Conservation (phyloP, 2,113 vertebrate species). For the Cariama cristata region DNA sequence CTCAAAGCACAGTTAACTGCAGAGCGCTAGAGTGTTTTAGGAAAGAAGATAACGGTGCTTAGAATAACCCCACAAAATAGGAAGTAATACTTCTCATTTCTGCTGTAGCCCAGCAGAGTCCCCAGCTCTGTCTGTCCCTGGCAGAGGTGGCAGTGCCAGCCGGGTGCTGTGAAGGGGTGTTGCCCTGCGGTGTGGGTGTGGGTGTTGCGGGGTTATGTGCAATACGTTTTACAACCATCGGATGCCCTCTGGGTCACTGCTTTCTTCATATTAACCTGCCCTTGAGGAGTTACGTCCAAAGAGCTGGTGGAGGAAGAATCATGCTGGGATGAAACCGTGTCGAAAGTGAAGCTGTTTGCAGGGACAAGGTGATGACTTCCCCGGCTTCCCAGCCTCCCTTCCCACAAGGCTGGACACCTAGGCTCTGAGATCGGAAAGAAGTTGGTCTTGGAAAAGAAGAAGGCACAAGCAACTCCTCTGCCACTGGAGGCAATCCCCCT, state of each 20-base stretch:
- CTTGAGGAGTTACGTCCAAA: not conserved
- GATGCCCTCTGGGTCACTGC: not conserved
- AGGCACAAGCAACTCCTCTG: accelerated
- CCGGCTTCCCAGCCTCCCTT: not conserved
- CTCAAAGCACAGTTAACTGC: not conserved
- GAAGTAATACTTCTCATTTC: not conserved
- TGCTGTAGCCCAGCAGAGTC: not conserved
- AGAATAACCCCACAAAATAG: not conserved
- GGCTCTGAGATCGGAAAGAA: not conserved
- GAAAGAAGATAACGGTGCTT: not conserved
- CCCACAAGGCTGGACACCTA: not conserved
- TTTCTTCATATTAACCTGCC: not conserved
- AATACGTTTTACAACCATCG: not conserved
- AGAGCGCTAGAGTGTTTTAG: not conserved
- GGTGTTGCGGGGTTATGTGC: not conserved
- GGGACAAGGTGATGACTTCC: not conserved
- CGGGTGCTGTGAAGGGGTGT: not conserved
- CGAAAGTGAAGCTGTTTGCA: not conserved
- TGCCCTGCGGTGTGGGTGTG: not conserved
- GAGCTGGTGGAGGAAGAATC: accelerated
- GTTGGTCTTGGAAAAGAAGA: not conserved
- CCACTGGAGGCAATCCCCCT: not conserved
- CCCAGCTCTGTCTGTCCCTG: not conserved
- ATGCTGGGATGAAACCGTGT: not conserved
- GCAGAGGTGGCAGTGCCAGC: not conserved